Evolutionary conservation across 2,888 invertebrate genomes (phyloP), one percentile per base, ranked within the genome.

Genomic region (Salpingus planirostris): DNA sequence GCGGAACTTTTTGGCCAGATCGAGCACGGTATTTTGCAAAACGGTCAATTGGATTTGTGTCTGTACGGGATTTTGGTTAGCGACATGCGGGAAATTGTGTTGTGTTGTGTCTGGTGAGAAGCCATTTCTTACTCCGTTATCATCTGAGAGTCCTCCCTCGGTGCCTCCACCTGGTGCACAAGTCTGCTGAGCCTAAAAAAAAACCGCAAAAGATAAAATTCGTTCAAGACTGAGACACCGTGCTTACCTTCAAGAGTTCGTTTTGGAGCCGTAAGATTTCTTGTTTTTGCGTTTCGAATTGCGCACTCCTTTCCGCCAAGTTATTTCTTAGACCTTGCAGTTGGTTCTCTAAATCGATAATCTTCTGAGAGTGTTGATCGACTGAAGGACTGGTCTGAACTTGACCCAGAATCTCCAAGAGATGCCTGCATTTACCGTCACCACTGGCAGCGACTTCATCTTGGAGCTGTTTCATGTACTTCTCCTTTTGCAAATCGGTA

Each of bases 401-500:
- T 46, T 45, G 18, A 42, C 39, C 18, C 15, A 34, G n/a, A 21
- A 49, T 22, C 15, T 50, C 43, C 7, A 42, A 27, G 11, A 50
- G 3, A 11, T 22, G 14, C 11, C 13, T 2, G 29, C 35, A 31
- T 13, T 26, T 31, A 13, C 26, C 8, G 1, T 27, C 15, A 21
- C 11, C 38, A 26, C 4, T 13, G 6, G 13, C 13, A 13, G 12
- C 6, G 4, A 15, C 22, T 21, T 34, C 21, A 1, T 11, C 2
- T 36, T 31, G 13, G 11, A 34, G 13, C 11, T 25, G 21, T 55
- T 64, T 23, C 68, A 48, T 42, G 62, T 15, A 59, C 29, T 56
- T 44, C 46, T 64, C 66, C 56, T 64, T 60, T 24, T 56, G 49
- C 29, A 44, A 39, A 27, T 53, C 50, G 4, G 49, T 49, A 21